Base-by-base conservation (phyloP, 2,888 invertebrate species). In the Galeruca laticollis region DNA sequence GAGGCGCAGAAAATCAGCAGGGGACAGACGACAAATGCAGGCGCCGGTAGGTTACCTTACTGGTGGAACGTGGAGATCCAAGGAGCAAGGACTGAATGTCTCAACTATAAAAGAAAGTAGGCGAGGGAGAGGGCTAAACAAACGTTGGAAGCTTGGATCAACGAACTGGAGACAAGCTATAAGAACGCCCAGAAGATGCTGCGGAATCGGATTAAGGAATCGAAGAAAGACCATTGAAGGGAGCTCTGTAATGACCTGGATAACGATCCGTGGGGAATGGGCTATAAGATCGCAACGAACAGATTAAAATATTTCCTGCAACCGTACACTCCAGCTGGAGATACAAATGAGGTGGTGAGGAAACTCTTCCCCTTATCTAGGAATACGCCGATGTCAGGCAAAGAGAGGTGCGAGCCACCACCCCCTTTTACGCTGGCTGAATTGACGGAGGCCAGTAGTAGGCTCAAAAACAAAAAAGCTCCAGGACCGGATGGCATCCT, bases 401-500 rank as follows among this genome's bases (percentile, higher is more conserved):
- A 33, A 10, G 31, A 57, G 57, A 33, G 57, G 20, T 51, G 49
- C 49, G 57, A 9, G 33, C 9, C 9, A 57, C 33, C 57, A 33
- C 57, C 35, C 10, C 57, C 35, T 20, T 37, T 37, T 20, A 59
- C 59, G 11, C 21, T 40, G 18, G 18, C 0, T n/a, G 37, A 15
- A 21, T 13, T 59, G n/a, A 2, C 59, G 18, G 59, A 51, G 21
- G 49, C 49, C 9, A 51, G 49, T 51, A 51, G 21, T 6, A 51
- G 49, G 49, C 49, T 51, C 20, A 51, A 11, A 9, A 15, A 13
- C 9, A 52, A 54, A 15, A 67, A 60, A 51, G 61, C 67, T 26
- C 69, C 69, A 31, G 72, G 72, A 11, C 72, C 62, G 31, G 72
- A 72, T 26, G 52, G 60, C 4, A 47, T 72, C n/a, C 60, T 67